Evolutionary conservation across 2,888 invertebrate genomes (phyloP).

Genomic region (Epirrhoe tristata): DNA sequence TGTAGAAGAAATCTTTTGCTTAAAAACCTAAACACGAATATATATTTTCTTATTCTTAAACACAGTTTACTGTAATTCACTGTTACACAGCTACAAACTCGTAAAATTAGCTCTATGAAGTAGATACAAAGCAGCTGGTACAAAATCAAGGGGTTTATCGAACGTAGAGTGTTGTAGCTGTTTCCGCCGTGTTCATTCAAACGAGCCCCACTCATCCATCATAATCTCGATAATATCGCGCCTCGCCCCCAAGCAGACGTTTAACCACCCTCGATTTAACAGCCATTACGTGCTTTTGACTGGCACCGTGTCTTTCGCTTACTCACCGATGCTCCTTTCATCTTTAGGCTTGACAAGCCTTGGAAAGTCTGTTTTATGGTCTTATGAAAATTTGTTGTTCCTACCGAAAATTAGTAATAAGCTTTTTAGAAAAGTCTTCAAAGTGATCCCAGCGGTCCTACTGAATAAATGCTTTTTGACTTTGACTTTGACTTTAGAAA

Average conservation of each 20-base stretch:
- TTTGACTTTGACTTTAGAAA: too few relatives aligned
- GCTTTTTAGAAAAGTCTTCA: too few relatives aligned
- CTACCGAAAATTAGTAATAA: too few relatives aligned
- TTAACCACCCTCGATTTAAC: conserved; percentile 83
- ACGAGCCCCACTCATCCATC: conserved; percentile 65
- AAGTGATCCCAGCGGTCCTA: too few relatives aligned
- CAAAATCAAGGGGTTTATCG: background rate
- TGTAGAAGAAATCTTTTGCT: too few relatives aligned
- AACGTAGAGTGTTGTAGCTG: conserved; percentile 9
- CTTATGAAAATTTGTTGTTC: too few relatives aligned
- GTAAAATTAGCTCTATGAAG: background rate
- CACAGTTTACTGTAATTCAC: too few relatives aligned
- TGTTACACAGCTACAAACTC: too few relatives aligned
- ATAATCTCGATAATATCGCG: conserved; percentile 82
- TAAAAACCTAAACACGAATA: too few relatives aligned
- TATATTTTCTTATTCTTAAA: too few relatives aligned
- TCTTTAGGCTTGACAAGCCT: conserved; percentile 61
- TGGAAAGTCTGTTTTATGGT: conserved; percentile 37
- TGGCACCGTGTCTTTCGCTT: conserved; percentile 65
- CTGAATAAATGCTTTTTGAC: too few relatives aligned
- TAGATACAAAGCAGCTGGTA: background rate
- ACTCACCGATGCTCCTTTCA: conserved; percentile 51
- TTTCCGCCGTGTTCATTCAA: conserved; percentile 12
- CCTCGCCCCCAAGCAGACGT: conserved; percentile 72
- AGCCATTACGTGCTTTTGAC: conserved; percentile 76